A percentile compares a stretch with the other conserved stretches of the same genome.
Evolutionary conservation across 23 tunicate genomes (phyloP).

Genomic region (Clavelina lepadiformis): DNA sequence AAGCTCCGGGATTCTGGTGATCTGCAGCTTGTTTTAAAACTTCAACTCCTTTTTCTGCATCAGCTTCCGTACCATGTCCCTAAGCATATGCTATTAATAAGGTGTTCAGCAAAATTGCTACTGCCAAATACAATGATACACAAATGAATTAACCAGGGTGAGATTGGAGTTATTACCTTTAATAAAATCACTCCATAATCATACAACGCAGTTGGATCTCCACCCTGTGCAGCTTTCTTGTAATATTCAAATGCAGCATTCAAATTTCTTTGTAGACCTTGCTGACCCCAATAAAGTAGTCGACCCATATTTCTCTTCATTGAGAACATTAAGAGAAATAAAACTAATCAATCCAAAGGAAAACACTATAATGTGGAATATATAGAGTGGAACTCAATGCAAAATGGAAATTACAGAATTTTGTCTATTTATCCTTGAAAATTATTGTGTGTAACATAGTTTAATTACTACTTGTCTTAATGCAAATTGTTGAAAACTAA

Average conservation of each 20-base stretch:
- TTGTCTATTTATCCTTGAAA: no score
- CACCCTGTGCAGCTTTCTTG: conserved; percentile 74
- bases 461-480: no score
- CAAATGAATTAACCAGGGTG: background rate
- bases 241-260: conserved; percentile 83
- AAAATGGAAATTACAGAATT: no score
- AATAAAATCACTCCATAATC: conserved; percentile 75
- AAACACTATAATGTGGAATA: no score
- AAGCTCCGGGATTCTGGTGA: conserved; percentile 47
- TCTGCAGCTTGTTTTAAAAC: conserved; percentile 63
- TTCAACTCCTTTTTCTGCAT: conserved; percentile 61
- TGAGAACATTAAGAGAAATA: background rate
- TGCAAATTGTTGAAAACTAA: no score
- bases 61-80: conserved; percentile 84
- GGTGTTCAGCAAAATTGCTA: background rate
- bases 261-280: conserved; percentile 84
- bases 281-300: conserved; percentile 87
- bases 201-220: conserved; percentile 83
- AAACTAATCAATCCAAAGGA: background rate
- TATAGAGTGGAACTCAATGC: no score
- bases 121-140: background rate
- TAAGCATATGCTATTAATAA: conserved; percentile 4
- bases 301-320: conserved; percentile 72
- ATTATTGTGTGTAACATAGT: no score
- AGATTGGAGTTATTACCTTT: conserved; percentile 36